Evolutionary conservation across 2,797 vertebrate genomes (phyloP).

Genomic region (Uromys caudimaculatus): DNA sequence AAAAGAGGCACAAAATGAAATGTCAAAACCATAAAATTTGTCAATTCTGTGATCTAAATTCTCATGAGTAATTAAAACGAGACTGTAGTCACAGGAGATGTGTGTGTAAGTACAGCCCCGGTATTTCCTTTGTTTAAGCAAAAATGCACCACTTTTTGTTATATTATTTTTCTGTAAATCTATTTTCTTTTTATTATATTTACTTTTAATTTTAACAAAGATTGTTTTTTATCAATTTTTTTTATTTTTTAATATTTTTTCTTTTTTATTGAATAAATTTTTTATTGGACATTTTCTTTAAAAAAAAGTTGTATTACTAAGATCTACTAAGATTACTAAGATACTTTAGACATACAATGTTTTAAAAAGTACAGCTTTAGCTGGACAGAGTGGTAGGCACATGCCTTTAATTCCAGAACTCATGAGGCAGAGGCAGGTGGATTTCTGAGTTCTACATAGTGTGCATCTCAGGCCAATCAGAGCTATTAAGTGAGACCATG

Average conservation of each 20-base stretch:
- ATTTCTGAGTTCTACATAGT: background rate
- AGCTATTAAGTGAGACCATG: background rate
- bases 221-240: too few species aligned
- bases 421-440: background rate
- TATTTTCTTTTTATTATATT: too few species aligned
- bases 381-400: background rate
- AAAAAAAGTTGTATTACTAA: constrained; percentile 26
- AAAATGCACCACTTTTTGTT: background rate
- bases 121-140: background rate
- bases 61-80: constrained; percentile 26
- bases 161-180: background rate
- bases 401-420: background rate
- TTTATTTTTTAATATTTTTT: too few species aligned
- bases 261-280: too few species aligned
- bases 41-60: background rate
- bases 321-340: constrained; percentile 3
- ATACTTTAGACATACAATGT: constrained; percentile 10
- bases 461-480: background rate
- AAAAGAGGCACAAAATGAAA: constrained; percentile 32
- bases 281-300: too few species aligned
- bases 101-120: background rate
- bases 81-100: background rate
- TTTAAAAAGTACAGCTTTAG: background rate
- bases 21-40: background rate
- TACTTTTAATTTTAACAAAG: too few species aligned